phyloP scores from a whole-genome alignment of 2,113 vertebrate species.

The Aegotheles bennettii region DNA sequence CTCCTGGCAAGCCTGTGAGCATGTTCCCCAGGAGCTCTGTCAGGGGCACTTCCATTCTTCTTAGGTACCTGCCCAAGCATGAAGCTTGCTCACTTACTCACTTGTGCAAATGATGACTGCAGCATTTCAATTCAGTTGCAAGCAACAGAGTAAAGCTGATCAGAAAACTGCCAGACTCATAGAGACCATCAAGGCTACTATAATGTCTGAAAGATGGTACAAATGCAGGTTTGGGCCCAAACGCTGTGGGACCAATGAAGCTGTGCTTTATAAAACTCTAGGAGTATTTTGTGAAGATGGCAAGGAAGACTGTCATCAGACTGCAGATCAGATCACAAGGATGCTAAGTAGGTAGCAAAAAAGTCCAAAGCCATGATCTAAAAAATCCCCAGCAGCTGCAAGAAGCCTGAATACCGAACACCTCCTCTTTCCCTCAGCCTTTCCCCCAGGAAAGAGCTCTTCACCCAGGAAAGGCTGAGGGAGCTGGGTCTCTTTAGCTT shows the following conservation, averaged over 20 bases:
- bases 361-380: background rate
- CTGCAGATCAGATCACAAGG: background rate
- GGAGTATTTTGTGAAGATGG: background rate
- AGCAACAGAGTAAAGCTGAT: background rate
- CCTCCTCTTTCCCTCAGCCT: background rate
- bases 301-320: background rate
- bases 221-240: background rate
- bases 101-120: background rate
- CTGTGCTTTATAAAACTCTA: background rate
- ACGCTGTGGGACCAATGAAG: background rate
- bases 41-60: background rate
- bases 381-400: background rate
- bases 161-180: background rate
- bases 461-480: no score
- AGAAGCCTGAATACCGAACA: background rate
- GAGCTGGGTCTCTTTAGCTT: no score
- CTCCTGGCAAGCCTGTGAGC: background rate
- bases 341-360: background rate
- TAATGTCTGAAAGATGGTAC: background rate
- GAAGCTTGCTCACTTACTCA: background rate
- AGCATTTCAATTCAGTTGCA: background rate
- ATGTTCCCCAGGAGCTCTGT: background rate
- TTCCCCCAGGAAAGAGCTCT: no score
- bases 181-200: background rate
- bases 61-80: background rate